These are phyloP conservation scores for Dyspetes luteomarginatus DNA, from an alignment of 2,888 invertebrate species.

Conservation along the genomic window DNA sequence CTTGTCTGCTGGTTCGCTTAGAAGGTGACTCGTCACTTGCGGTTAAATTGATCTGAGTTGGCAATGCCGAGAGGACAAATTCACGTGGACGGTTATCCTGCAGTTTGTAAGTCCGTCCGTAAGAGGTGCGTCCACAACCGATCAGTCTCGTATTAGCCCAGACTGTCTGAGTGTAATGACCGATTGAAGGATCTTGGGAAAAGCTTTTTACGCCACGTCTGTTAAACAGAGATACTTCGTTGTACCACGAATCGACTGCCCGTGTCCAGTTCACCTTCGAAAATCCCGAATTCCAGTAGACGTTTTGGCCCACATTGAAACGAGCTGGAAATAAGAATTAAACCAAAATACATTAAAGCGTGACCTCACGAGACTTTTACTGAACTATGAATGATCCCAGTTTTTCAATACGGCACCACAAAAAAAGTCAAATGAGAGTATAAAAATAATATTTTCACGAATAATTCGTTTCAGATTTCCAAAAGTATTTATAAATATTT, in stretches of 20 bases:
- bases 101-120: not conserved
- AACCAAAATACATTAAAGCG: not conserved
- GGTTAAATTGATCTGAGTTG: not conserved
- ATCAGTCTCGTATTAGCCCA: constrained; percentile 43
- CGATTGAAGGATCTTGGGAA: constrained; percentile 1
- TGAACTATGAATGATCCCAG: too few relatives aligned
- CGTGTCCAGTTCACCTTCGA: constrained; percentile 73
- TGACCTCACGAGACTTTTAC: too few relatives aligned
- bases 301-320: constrained; percentile 82
- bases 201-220: not conserved
- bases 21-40: not conserved
- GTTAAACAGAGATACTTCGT: constrained; percentile 75
- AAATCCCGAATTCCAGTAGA: constrained; percentile 69
- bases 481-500: too few relatives aligned
- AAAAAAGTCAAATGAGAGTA: too few relatives aligned
- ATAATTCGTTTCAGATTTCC: too few relatives aligned
- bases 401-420: too few relatives aligned
- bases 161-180: constrained; percentile 47
- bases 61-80: constrained; percentile 32
- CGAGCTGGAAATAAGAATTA: constrained; percentile 69
- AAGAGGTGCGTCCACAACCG: constrained; percentile 48
- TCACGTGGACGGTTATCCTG: constrained; percentile 18
- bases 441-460: too few relatives aligned
- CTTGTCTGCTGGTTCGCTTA: not conserved
- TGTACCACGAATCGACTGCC: constrained; percentile 78